phyloP scores from a whole-genome alignment of 2,888 invertebrate species.

The Drosophila helvetica region DNA sequence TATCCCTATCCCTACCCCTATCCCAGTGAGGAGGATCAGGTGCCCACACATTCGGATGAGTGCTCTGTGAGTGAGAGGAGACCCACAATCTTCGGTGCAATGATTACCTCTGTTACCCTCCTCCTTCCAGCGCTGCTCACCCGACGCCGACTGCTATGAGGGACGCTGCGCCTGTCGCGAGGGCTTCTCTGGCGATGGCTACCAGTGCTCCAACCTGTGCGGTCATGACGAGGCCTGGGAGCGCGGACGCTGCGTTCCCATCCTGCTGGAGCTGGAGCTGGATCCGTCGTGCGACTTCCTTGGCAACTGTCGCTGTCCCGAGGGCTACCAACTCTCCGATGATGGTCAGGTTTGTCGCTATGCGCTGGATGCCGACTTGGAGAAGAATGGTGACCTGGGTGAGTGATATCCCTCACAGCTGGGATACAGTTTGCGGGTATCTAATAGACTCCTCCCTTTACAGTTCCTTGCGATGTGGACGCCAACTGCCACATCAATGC shows the following conservation, averaged over 20 bases:
- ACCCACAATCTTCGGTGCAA: too few species aligned
- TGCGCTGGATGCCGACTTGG: constrained; percentile 55
- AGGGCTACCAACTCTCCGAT: constrained; percentile 84
- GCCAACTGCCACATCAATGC: constrained; percentile 93
- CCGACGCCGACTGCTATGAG: constrained; percentile 93
- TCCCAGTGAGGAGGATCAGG: constrained; percentile 15
- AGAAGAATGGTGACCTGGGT: constrained; percentile 72
- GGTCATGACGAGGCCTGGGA: constrained; percentile 80
- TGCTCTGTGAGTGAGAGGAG: constrained; percentile 64
- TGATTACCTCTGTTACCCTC: not conserved
- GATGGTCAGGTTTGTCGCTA: constrained; percentile 70
- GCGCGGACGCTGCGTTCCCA: constrained; percentile 76
- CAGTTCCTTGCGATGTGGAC: constrained; percentile 89
- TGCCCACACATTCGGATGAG: constrained; percentile 62
- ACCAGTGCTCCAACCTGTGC: constrained; percentile 79
- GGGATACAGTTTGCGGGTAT: too few species aligned
- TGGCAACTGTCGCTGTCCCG: constrained; percentile 84
- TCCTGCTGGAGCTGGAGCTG: constrained; percentile 73
- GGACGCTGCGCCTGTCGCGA: constrained; percentile 88
- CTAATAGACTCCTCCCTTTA: not conserved
- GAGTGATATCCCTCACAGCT: constrained; percentile 9
- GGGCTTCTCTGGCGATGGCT: constrained; percentile 90
- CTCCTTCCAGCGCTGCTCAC: constrained; percentile 79
- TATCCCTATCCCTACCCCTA: constrained; percentile 18
- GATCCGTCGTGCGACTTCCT: constrained; percentile 81